Evolutionary conservation across 2,113 vertebrate genomes (phyloP), one percentile per base, ranked within the genome.

Genomic region (Ochotona curzoniae): DNA sequence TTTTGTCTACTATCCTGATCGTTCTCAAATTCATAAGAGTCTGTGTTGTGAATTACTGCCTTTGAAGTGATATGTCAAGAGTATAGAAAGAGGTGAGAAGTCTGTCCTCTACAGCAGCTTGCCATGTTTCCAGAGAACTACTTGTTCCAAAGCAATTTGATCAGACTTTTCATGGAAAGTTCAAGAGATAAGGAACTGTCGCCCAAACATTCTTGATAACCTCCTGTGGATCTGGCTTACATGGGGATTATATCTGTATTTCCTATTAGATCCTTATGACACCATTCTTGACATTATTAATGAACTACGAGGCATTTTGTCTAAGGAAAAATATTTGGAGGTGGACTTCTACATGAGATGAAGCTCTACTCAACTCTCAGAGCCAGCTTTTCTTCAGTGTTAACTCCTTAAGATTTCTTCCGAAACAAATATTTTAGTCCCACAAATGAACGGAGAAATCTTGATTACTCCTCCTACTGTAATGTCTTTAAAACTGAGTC

Each of bases 61-160:
- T 61, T 80, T 90, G 12, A 92, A 84, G 79, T 90, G 93, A 90
- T 32, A 54, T 73, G 79, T 93, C 86, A 92, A 63, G 25, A 93
- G 51, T 12, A 54, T 26, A 17, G n/a, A 61, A 90, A 63, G 35
- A 91, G 38, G 88, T 20, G n/a, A 0, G 5, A 81, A 86, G 54
- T 64, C 83, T 67, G 21, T 49, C 35, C 76, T 83, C 71, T 1
- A 9, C 7, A 79, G n/a, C 79, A 64, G 17, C 76, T 71, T 35
- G 69, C 69, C 78, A 94, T 14, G 7, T 84, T 93, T 60, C 30
- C 26, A 60, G 69, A 44, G 38, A 44, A 74, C 18, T 14, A 66
- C 20, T 44, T 20, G 20, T 54, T 73, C n/a, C 49, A 90, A 78
- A 86, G 47, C 11, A 44, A 28, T 38, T 44, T 83, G 51, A 67